Base-by-base conservation (phyloP, 2,888 invertebrate species). In the Drosophila parthenogenetica region DNA sequence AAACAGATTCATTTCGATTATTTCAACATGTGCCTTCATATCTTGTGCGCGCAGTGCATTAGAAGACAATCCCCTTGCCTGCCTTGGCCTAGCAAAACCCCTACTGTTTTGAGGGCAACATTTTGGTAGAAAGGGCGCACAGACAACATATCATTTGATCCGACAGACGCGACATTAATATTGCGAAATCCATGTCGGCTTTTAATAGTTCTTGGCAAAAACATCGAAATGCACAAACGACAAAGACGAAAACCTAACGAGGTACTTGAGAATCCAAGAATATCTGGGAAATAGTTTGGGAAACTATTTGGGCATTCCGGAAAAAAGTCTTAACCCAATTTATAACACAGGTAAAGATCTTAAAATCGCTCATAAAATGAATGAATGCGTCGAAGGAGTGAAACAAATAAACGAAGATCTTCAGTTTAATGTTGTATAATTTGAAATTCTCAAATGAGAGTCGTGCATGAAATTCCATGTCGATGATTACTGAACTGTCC, bases 1-100 rank as follows among this genome's bases (percentile, higher is more conserved):
- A 91, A 90, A 91, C 89, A 90, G 90, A 90, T 91, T 90, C 82
- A 89, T 91, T 89, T 89, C 83, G 83, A 87, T 90, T 86, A 81
- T 90, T 90, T 87, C 87, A 90, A 89, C 88, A 90, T 90, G 76
- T 86, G 87, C 75, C 69, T 71, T 74, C 81, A 80, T 78, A 85
- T 85, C 82, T 71, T 48, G 58, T 35, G 60, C 48, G 43, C 60
- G 48, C 57, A 29, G 62, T 51, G 65, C 75, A 78, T 77, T 77
- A 81, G 68, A 37, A 81, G 68, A 29, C 16, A 10, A 7, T 13
- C 2, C 16, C 32, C 13, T 17, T 29, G 29, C 29, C 29, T 8
- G 1, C 29, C 29, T 8, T 8, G 2, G 2, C 8, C 29, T 29
- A 29, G 7, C 3, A 7, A 25, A 5, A 1, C 25, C 25, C 5